A percentile compares a stretch with the other conserved stretches of the same genome.
Evolutionary conservation across 2,888 invertebrate genomes (phyloP).

Genomic region (Corbicula japonica): DNA sequence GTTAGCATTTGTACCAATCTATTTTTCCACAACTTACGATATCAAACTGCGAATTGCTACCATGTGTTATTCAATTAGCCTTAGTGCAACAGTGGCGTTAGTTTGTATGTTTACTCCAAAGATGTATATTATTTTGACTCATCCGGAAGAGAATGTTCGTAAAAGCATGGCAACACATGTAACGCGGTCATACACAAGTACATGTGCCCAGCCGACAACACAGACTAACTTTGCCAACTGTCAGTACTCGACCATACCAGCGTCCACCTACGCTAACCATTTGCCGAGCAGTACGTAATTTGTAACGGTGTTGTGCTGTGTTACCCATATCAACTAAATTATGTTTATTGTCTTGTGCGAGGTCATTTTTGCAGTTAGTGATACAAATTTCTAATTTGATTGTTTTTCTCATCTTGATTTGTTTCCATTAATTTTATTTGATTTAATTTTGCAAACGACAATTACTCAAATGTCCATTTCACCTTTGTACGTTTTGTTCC

Average conservation of each 20-base stretch:
- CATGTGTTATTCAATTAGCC: conserved; percentile 97
- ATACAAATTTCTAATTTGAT: too few species aligned
- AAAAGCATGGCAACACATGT: conserved; percentile 88
- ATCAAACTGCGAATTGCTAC: conserved; percentile 96
- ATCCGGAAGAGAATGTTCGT: conserved; percentile 95
- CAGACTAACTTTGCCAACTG: conserved; percentile 16
- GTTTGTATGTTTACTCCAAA: conserved; percentile 98
- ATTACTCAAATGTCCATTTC: too few species aligned
- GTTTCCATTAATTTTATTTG: too few species aligned
- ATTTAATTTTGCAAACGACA: too few species aligned
- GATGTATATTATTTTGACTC: conserved; percentile 95
- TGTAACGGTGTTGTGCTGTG: neutral
- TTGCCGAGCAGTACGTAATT: neutral
- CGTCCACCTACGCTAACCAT: neutral
- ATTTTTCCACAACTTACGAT: conserved; percentile 88
- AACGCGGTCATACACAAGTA: conserved; percentile 26
- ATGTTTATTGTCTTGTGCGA: neutral
- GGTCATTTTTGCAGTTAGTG: too few species aligned
- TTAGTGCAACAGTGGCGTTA: conserved; percentile 97
- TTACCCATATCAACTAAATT: neutral
- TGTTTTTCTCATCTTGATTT: too few species aligned
- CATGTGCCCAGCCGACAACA: conserved; percentile 6
- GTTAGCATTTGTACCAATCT: conserved; percentile 88
- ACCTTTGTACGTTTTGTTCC: too few species aligned
- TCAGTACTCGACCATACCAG: conserved; percentile 34